These are phyloP conservation scores for Lagorchestes hirsutus DNA, from an alignment of 2,797 vertebrate species.

Conservation along the genomic window DNA sequence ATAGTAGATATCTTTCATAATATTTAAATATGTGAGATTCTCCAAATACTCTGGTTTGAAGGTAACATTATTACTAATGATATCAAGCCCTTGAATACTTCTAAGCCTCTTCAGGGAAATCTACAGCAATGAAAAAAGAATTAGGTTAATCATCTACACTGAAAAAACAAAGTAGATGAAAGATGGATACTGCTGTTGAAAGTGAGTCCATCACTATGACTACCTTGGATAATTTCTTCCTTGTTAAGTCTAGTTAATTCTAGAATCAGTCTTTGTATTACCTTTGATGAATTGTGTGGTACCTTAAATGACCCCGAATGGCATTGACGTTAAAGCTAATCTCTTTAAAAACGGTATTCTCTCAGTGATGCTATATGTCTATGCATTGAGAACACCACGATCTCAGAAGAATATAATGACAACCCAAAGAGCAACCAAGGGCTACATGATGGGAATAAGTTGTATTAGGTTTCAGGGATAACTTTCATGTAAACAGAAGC, in stretches of 20 bases:
- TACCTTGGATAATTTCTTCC: neutral
- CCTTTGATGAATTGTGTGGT: neutral
- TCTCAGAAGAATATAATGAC: neutral
- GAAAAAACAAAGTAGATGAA: neutral
- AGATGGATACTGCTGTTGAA: neutral
- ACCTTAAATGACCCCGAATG: neutral
- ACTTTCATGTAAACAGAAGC: too few relatives aligned
- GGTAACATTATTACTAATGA: neutral
- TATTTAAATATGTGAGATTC: neutral
- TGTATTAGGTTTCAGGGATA: too few relatives aligned
- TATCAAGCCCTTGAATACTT: neutral
- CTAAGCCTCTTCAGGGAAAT: neutral
- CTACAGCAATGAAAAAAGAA: neutral
- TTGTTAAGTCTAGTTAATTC: too few relatives aligned
- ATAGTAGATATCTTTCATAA: neutral
- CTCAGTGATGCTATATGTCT: neutral
- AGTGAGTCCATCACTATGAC: neutral
- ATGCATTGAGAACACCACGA: neutral
- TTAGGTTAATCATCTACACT: neutral
- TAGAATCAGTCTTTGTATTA: neutral
- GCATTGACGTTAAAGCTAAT: neutral
- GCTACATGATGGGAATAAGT: too few relatives aligned
- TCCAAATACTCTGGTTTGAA: neutral
- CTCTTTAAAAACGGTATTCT: neutral
- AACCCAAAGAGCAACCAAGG: neutral